phyloP scores from a whole-genome alignment of 2,888 invertebrate species.

The Lysandra bellargus region DNA sequence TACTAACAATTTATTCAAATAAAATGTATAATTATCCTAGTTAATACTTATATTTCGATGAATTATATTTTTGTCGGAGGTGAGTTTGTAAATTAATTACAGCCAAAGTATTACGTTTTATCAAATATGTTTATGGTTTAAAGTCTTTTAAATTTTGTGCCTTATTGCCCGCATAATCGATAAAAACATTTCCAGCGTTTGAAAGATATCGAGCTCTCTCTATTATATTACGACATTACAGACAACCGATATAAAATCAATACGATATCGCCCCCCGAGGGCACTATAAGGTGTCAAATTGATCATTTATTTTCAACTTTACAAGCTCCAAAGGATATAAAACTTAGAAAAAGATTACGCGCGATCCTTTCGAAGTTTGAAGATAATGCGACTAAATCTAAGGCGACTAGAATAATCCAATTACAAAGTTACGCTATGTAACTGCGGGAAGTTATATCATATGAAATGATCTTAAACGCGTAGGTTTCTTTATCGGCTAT shows the following conservation, averaged over 20 bases:
- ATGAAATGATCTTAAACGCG: constrained; percentile 17
- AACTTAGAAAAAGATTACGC: constrained; percentile 22
- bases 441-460: constrained; percentile 2
- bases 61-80: too few species aligned
- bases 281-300: constrained; percentile 29
- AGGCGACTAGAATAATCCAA: constrained; percentile 25
- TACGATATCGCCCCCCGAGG: constrained; percentile 14
- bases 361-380: neutral
- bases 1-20: too few species aligned
- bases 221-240: constrained; percentile 7
- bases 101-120: too few species aligned
- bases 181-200: neutral
- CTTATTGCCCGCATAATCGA: too few species aligned
- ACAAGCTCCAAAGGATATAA: constrained; percentile 18
- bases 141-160: too few species aligned
- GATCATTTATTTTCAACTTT: constrained; percentile 28
- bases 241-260: constrained; percentile 24
- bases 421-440: constrained; percentile 11
- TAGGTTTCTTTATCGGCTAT: constrained; percentile 10
- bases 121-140: too few species aligned
- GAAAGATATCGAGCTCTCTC: neutral
- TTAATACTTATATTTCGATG: too few species aligned
- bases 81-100: too few species aligned
- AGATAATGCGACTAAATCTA: constrained; percentile 20
- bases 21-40: too few species aligned